A percentile compares a stretch with the other conserved stretches of the same genome.
Evolutionary conservation across 1,140 invertebrate genomes (phyloP).

Genomic region (Papilio polyxenes): DNA sequence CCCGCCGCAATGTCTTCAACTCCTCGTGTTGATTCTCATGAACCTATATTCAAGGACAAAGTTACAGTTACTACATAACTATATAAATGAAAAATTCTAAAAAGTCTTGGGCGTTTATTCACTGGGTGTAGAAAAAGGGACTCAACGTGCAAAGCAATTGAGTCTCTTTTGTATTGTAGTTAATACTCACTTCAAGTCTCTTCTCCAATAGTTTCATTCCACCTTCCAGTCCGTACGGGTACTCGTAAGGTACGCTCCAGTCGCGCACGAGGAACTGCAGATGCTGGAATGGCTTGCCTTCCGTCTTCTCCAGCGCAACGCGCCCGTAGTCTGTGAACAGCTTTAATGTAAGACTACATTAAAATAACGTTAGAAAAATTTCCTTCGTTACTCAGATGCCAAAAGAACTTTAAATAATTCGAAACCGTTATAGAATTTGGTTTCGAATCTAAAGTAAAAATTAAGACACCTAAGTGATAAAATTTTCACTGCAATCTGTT

Average conservation of each 20-base stretch:
- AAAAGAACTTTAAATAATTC: no score
- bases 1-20: constrained; percentile 92
- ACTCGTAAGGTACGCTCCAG: constrained; percentile 99
- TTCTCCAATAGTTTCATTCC: constrained; percentile 92
- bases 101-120: no score
- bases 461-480: no score
- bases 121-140: neutral
- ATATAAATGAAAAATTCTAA: no score
- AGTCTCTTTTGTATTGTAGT: neutral
- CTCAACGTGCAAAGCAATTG: neutral
- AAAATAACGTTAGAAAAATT: neutral
- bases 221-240: constrained; percentile 93
- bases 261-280: constrained; percentile 97
- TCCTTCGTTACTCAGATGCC: no score
- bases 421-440: no score
- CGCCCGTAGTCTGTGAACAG: constrained; percentile 98
- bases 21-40: constrained; percentile 95
- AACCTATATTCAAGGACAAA: constrained; percentile 66
- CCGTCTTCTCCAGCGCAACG: constrained; percentile 94
- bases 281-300: constrained; percentile 95
- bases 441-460: no score
- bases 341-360: constrained; percentile 67
- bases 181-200: constrained; percentile 83
- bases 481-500: no score
- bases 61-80: no score